These are phyloP conservation scores for Cardinalis cardinalis DNA, from an alignment of 2,113 vertebrate genomes.

Conservation along the genomic window DNA sequence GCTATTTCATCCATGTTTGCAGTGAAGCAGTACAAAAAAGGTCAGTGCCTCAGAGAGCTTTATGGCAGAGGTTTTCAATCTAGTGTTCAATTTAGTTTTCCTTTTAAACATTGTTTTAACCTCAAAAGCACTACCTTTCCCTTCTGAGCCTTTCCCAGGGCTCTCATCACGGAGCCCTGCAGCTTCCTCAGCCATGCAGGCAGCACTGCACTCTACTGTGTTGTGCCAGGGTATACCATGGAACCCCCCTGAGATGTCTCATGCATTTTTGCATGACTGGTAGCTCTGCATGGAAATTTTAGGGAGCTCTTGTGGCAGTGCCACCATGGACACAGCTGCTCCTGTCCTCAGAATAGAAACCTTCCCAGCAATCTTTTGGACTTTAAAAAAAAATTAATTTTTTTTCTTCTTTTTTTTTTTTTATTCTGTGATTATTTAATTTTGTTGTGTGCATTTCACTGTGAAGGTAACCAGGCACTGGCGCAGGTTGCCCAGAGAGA, in stretches of 20 bases:
- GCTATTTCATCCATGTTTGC: neutral
- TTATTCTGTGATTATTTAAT: neutral
- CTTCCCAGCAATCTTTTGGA: neutral
- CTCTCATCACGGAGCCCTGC: neutral
- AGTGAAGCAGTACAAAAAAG: neutral
- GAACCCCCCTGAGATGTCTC: neutral
- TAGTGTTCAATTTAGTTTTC: neutral
- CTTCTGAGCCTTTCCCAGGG: neutral
- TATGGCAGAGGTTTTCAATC: neutral
- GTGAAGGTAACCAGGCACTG: neutral
- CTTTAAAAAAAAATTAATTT: no score
- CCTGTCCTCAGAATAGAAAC: neutral
- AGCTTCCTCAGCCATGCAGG: neutral
- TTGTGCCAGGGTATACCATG: rapidly evolving
- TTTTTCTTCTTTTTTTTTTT: no score
- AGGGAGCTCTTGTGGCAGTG: neutral
- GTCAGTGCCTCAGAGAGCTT: neutral
- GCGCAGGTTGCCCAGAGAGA: neutral
- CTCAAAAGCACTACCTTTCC: neutral
- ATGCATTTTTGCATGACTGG: neutral
- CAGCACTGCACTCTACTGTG: neutral
- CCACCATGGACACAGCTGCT: neutral
- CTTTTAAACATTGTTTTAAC: neutral
- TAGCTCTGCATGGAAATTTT: neutral
- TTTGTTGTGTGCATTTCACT: neutral